A percentile compares a stretch with the other conserved stretches of the same genome.
These are phyloP conservation scores for Drosophila bocki DNA, from an alignment of 1,140 invertebrate species.

Conservation along the genomic window DNA sequence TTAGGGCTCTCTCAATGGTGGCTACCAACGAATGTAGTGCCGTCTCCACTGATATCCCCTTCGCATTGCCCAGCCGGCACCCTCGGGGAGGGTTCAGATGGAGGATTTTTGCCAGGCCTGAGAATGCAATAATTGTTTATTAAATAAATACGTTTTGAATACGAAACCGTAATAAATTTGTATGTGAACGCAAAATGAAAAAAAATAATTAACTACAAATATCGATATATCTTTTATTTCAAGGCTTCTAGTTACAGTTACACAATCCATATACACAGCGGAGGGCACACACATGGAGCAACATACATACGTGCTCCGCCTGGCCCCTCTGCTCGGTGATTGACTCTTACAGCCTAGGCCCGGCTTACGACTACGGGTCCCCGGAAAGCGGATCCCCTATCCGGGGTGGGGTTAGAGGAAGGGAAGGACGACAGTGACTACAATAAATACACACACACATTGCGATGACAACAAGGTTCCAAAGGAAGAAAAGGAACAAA, in stretches of 20 bases:
- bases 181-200: conserved; percentile 51
- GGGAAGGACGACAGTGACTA: conserved; percentile 67
- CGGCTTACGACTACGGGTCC: conserved; percentile 33
- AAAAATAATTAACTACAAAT: conserved; percentile 38
- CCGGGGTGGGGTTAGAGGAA: conserved; percentile 13
- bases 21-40: too few relatives aligned
- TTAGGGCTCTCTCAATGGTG: too few relatives aligned
- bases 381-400: conserved; percentile 5
- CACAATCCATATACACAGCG: conserved; percentile 16
- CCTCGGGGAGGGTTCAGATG: too few relatives aligned
- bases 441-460: conserved; percentile 71
- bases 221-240: conserved; percentile 36
- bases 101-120: too few relatives aligned
- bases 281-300: not conserved
- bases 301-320: not conserved
- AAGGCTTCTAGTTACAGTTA: conserved; percentile 32
- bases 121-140: conserved; percentile 30
- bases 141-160: conserved; percentile 20
- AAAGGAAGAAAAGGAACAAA: not conserved
- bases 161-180: conserved; percentile 40
- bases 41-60: too few relatives aligned
- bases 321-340: conserved; percentile 13
- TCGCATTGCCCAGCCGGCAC: too few relatives aligned
- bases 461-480: conserved; percentile 16
- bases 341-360: conserved; percentile 75